A percentile compares a stretch with the other conserved stretches of the same genome.
Conservation (phyloP, 2,888 invertebrate species). For the Hydrotaea diabolus region DNA sequence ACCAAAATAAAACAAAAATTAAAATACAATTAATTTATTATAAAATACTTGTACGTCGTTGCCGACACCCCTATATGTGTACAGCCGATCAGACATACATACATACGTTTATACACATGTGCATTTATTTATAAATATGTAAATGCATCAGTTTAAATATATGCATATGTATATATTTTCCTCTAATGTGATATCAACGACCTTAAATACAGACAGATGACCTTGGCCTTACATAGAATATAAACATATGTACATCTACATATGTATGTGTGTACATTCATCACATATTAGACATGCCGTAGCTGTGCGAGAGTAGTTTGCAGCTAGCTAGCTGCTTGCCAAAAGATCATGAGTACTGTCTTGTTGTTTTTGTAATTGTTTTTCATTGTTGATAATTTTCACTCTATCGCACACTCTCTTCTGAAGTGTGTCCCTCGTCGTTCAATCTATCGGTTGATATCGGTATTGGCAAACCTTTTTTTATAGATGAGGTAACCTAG, state of each 20-base stretch:
- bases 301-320: constrained; percentile 14
- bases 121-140: constrained; percentile 8
- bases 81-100: constrained; percentile 2
- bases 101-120: constrained; percentile 31
- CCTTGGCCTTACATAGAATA: constrained; percentile 77
- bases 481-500: too few relatives aligned
- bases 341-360: constrained; percentile 43
- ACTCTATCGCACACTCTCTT: constrained; percentile 17
- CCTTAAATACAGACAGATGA: constrained; percentile 74
- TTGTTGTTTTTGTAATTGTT: constrained; percentile 1
- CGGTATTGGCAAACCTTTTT: constrained; percentile 21
- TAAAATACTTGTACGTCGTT: background rate
- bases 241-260: constrained; percentile 48
- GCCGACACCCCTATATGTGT: too few relatives aligned
- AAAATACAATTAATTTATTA: constrained; percentile 35
- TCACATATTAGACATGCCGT: constrained; percentile 4
- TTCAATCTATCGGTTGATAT: background rate
- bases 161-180: constrained; percentile 60
- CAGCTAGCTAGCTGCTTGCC: too few relatives aligned
- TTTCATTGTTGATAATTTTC: constrained; percentile 20
- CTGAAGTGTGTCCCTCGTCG: background rate
- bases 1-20: constrained; percentile 18
- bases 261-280: constrained; percentile 19
- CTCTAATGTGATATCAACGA: constrained; percentile 71
- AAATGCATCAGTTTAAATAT: background rate